phyloP scores from a whole-genome alignment of 2,113 vertebrate species.

The Gobio gobio region DNA sequence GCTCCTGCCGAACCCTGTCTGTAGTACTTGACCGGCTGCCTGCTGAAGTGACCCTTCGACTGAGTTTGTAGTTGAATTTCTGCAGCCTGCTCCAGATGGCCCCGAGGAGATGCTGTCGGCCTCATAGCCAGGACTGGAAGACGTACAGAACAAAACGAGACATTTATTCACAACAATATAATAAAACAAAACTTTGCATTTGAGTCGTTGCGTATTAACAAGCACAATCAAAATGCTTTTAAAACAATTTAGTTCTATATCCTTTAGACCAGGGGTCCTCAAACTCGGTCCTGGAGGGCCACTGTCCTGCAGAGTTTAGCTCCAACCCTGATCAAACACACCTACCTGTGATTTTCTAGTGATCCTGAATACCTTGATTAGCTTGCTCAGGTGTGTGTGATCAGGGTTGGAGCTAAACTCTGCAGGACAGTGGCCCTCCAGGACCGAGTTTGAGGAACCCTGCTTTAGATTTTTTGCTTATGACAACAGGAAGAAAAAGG shows the following conservation, averaged over 20 bases:
- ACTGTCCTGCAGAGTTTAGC: no score
- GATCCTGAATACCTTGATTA: no score
- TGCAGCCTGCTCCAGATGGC: slow-evolving; percentile 19
- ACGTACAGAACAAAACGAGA: background rate
- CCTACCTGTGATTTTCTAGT: no score
- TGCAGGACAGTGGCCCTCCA: no score
- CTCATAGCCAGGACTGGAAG: slow-evolving; percentile 75
- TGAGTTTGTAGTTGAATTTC: slow-evolving; percentile 64
- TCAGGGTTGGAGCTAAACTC: no score
- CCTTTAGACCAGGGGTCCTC: no score
- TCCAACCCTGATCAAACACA: no score
- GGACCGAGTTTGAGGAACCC: no score
- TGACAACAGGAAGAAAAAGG: background rate
- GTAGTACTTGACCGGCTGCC: slow-evolving; percentile 82
- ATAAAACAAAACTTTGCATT: background rate
- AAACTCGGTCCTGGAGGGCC: no score
- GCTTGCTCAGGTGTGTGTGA: no score
- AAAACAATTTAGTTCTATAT: background rate
- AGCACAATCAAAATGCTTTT: background rate
- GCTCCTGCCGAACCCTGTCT: slow-evolving; percentile 64
- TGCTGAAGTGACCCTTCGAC: slow-evolving; percentile 78
- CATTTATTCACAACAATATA: background rate
- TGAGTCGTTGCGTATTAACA: no score
- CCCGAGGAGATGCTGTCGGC: slow-evolving; percentile 51
- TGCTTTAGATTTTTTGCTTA: no score